Conservation (phyloP, 1,140 invertebrate species). For the Drosophila fuyamai region DNA sequence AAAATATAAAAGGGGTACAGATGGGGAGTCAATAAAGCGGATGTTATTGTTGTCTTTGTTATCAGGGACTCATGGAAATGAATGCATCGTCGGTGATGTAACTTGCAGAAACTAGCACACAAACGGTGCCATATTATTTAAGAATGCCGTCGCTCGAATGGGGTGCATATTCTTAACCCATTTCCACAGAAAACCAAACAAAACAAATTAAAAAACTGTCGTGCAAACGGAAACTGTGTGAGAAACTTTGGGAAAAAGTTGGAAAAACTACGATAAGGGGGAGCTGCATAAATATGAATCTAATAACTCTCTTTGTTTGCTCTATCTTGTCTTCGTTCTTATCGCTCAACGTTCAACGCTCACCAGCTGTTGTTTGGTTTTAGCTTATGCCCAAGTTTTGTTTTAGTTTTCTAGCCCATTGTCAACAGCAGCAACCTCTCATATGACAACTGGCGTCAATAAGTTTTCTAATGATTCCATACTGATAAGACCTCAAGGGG, state of each 20-base stretch:
- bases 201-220: constrained; percentile 45
- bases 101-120: constrained; percentile 18
- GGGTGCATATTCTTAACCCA: constrained; percentile 75
- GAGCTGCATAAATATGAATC: constrained; percentile 65
- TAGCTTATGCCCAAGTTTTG: constrained; percentile 36
- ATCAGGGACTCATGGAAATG: constrained; percentile 49
- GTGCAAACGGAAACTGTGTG: constrained; percentile 8
- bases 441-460: constrained; percentile 53
- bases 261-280: not conserved
- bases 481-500: constrained; percentile 32
- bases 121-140: constrained; percentile 22
- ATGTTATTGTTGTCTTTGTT: constrained; percentile 39
- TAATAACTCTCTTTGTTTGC: constrained; percentile 68
- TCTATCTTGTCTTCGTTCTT: constrained; percentile 40
- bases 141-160: not conserved
- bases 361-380: constrained; percentile 41
- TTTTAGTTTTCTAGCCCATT: constrained; percentile 31
- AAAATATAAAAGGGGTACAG: constrained; percentile 5
- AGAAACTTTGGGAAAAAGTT: constrained; percentile 19
- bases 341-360: constrained; percentile 13
- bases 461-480: constrained; percentile 34
- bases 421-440: constrained; percentile 21
- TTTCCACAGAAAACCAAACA: constrained; percentile 34
- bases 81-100: constrained; percentile 55
- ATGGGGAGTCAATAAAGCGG: constrained; percentile 28